These are phyloP conservation scores for Muntiacus reevesi DNA, from an alignment of 2,113 vertebrate species.

Conservation along the genomic window DNA sequence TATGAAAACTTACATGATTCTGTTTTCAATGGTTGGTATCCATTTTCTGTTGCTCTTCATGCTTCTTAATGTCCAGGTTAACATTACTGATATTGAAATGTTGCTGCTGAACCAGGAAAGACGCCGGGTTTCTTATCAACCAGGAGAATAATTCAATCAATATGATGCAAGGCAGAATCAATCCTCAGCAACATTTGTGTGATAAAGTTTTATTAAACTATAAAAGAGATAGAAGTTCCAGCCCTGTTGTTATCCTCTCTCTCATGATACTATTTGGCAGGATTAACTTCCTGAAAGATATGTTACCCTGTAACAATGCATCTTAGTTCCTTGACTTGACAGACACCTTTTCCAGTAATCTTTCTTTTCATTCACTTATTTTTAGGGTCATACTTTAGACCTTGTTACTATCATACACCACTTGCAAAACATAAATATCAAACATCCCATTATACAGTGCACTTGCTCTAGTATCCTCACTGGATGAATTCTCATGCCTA, in stretches of 20 bases:
- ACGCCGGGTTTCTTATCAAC: fast-evolving
- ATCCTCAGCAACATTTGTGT: neutral
- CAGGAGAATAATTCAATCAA: neutral
- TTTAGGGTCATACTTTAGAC: neutral
- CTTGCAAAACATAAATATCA: neutral
- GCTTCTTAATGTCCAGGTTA: neutral
- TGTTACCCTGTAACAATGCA: neutral
- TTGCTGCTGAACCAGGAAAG: neutral
- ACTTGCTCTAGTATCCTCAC: neutral
- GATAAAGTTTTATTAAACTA: neutral
- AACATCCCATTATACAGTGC: neutral
- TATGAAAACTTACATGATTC: neutral
- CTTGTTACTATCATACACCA: neutral
- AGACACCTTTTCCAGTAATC: neutral
- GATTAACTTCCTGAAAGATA: neutral
- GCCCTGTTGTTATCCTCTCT: neutral
- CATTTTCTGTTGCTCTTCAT: neutral
- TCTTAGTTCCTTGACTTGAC: neutral
- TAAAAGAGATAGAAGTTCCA: neutral
- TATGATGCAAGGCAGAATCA: too few species aligned
- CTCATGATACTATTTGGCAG: neutral
- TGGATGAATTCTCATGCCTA: neutral
- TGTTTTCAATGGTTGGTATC: neutral
- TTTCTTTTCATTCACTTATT: neutral
- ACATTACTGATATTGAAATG: neutral